Evolutionary conservation across 2,888 invertebrate genomes (phyloP), one percentile per base, ranked within the genome.

Genomic region (Diaperis boleti): DNA sequence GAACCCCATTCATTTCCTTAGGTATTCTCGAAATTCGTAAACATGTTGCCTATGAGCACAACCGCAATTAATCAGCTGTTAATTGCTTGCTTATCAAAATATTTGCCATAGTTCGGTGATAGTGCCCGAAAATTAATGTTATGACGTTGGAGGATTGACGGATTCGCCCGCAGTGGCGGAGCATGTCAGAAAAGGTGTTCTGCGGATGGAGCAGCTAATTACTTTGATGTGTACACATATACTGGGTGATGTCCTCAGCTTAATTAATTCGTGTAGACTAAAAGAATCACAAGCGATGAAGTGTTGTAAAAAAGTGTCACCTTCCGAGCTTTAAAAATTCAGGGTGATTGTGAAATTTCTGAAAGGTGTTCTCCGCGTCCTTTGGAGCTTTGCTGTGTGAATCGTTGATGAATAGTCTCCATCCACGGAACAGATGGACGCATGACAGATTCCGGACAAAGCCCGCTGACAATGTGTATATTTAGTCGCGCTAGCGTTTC

Each of bases 371-470:
- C 33, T 31, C 44, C 17, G 26, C 52, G 42, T 45, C 54, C 33
- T 35, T 49, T 17, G 57, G 11, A 42, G 41, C 55, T 31, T 52
- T 55, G 47, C 52, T 47, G 54, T 47, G 57, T 59, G 57, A 59
- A 64, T 49, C 47, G 56, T 56, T 64, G 64, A 64, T 64, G 64
- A 64, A 64, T 64, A 60, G 64, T 54, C 50, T 49, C 41, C 41
- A 56, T 64, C 63, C 52, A 60, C 47, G 47, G 37, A 64, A 49
- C 54, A 60, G 64, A 64, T 64, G 64, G 64, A 64, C 60, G 64
- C 59, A 59, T 64, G 60, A 64, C 64, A 64, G 64, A 56, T 50
- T 42, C 45, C 22, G 55, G 13, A 64, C 64, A 64, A 64, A 55
- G 42, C 59, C 44, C 39, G 42, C 11, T 59, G 64, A 59, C 59